A percentile compares a stretch with the other conserved stretches of the same genome.
Conservation (phyloP, 30 jellyfish, hydroid and myxozoan species). For the Rhopilema esculentum region DNA sequence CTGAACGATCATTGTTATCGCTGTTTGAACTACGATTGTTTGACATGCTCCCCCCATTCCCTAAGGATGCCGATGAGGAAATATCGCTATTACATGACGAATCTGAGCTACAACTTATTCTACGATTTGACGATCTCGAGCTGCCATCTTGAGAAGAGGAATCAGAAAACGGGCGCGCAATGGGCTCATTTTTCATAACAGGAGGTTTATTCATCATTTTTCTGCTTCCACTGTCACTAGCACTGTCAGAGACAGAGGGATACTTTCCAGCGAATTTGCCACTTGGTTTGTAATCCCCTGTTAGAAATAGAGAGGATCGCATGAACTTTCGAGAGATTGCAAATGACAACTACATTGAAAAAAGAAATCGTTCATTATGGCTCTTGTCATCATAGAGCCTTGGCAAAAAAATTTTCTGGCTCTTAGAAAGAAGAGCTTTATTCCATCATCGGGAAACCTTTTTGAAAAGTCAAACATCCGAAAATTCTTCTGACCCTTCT, state of each 20-base stretch:
- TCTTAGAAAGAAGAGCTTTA: too few species aligned
- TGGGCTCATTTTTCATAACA: neutral
- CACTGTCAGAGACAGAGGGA: neutral
- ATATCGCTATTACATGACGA: conserved; percentile 32
- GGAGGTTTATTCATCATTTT: neutral
- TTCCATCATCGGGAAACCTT: too few species aligned
- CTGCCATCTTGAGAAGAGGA: conserved; percentile 1
- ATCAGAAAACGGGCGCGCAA: neutral
- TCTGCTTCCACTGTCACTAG: neutral
- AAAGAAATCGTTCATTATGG: too few species aligned
- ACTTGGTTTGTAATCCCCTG: neutral
- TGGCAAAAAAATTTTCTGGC: too few species aligned
- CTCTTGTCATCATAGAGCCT: too few species aligned
- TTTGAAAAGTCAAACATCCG: too few species aligned
- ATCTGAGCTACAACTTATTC: conserved; percentile 36
- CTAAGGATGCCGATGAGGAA: neutral
- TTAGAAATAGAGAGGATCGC: neutral
- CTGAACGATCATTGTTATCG: neutral
- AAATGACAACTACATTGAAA: too few species aligned
- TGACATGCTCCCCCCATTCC: neutral
- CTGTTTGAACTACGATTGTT: neutral
- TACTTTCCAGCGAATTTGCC: neutral
- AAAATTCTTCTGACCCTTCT: too few species aligned
- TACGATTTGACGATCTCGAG: neutral
- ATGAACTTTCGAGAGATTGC: too few species aligned